A percentile compares a stretch with the other conserved stretches of the same genome.
phyloP scores from a whole-genome alignment of 2,113 vertebrate species.

The Cottus gobio region DNA sequence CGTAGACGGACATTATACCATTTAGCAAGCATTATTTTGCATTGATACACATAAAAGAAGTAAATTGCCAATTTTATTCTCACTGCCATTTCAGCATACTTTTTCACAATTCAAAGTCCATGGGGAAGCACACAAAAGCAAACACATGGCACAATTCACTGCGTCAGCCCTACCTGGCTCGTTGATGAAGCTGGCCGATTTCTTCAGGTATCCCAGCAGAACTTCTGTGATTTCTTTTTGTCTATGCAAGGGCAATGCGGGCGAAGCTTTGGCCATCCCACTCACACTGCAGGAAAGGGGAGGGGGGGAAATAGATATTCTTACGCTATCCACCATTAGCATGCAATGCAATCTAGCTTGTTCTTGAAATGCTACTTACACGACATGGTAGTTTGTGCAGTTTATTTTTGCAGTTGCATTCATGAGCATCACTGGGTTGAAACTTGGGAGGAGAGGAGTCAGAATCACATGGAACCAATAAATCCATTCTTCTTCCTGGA shows the following conservation, averaged over 20 bases:
- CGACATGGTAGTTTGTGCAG: conserved; percentile 56
- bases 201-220: conserved; percentile 33
- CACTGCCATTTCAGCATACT: too few species aligned
- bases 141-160: too few species aligned
- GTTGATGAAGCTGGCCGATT: background rate
- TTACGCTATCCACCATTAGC: background rate
- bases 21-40: too few species aligned
- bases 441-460: conserved; percentile 50
- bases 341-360: background rate
- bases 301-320: background rate
- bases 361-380: conserved; percentile 38
- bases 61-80: too few species aligned
- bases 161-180: background rate
- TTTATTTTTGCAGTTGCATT: conserved; percentile 21
- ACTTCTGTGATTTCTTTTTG: background rate
- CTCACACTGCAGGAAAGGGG: conserved; percentile 31
- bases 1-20: background rate
- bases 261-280: conserved; percentile 18
- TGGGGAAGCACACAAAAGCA: too few species aligned
- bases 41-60: too few species aligned
- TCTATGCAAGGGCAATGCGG: background rate
- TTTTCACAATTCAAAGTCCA: too few species aligned
- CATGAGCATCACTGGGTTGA: conserved; percentile 49
- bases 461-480: conserved; percentile 50
- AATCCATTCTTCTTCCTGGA: background rate